These are phyloP conservation scores for Ooceraea biroi DNA, from an alignment of 1,140 invertebrate genomes.

Conservation along the genomic window DNA sequence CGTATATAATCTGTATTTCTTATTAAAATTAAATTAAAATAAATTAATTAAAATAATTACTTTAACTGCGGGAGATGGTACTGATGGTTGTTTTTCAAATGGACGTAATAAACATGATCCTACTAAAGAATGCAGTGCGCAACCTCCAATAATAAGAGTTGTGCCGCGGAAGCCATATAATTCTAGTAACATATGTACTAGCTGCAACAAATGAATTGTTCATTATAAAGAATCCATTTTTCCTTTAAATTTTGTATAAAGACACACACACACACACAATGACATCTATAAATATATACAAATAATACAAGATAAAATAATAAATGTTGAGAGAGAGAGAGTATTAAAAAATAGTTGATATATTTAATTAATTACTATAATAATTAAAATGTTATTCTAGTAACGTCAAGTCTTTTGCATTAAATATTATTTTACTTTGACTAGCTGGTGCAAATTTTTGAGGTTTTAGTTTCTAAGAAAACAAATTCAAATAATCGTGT, in stretches of 20 bases:
- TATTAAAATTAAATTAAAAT: slow-evolving; percentile 4
- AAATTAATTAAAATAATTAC: slow-evolving; percentile 35
- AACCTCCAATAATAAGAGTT: slow-evolving; percentile 89
- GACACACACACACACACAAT: too few species aligned
- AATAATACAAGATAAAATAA: too few species aligned
- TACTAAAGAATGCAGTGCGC: slow-evolving; percentile 89
- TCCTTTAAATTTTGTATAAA: neutral
- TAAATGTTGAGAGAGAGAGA: too few species aligned
- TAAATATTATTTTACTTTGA: too few species aligned
- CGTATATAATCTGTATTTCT: neutral
- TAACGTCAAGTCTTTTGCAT: too few species aligned
- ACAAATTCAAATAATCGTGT: too few species aligned
- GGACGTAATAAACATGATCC: slow-evolving; percentile 90
- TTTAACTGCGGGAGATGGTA: neutral
- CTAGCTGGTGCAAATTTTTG: too few species aligned
- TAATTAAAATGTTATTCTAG: too few species aligned
- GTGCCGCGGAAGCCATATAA: slow-evolving; percentile 84
- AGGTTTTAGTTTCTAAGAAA: too few species aligned
- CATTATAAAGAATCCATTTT: neutral
- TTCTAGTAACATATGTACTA: slow-evolving; percentile 71
- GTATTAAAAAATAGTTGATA: too few species aligned
- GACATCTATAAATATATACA: too few species aligned
- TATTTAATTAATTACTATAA: too few species aligned
- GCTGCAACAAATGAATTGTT: slow-evolving; percentile 54
- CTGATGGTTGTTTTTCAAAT: slow-evolving; percentile 81